Base-by-base conservation (phyloP, 2,888 invertebrate genomes). In the Drosophila falleni region DNA sequence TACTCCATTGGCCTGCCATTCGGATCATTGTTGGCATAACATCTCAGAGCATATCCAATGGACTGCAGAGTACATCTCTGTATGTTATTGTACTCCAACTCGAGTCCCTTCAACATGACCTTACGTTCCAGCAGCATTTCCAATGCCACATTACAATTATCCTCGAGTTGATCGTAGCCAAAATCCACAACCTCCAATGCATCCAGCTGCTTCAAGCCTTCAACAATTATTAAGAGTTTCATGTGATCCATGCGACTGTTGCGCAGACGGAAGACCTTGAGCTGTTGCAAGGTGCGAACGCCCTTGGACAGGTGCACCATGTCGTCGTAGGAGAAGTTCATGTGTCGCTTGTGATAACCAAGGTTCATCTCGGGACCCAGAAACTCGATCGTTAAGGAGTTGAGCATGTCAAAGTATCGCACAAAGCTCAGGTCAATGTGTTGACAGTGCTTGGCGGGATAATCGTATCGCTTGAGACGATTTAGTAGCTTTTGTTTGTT, bases 371-470 rank as follows among this genome's bases (percentile, higher is more conserved):
- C 6, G 0, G 91, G 91, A 1, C 91, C 91, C 9, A 81, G 78
- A 44, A 91, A 91, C 63, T 91, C 90, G 0, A 92, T 42, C 15
- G 66, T 77, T 15, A 92, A 67, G 0, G 80, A 73, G 5, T 73
- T 71, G 11, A 92, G 54, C 13, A 79, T 61, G 0, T 77, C 64
- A 19, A 91, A 89, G 53, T 79, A 77, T 5, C 86, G 80, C 11
- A 92, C 50, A 47, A 91, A 85, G 13, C 86, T 78, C 2, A 92
- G 76, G 47, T 90, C 82, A 9, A 91, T 79, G 66, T 92, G 92
- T 55, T 89, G 89, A 19, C 92, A 92, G n/a, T 89, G 80, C 41
- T 90, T 80, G 19, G 83, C 59, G 0, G 89, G 89, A 62, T 85
- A 92, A 16, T 83, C 68, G 3, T 81, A 81, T n/a, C 62, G 56